Evolutionary conservation across 2,113 vertebrate species (phyloP).

Genomic region (Arizona elegans): DNA sequence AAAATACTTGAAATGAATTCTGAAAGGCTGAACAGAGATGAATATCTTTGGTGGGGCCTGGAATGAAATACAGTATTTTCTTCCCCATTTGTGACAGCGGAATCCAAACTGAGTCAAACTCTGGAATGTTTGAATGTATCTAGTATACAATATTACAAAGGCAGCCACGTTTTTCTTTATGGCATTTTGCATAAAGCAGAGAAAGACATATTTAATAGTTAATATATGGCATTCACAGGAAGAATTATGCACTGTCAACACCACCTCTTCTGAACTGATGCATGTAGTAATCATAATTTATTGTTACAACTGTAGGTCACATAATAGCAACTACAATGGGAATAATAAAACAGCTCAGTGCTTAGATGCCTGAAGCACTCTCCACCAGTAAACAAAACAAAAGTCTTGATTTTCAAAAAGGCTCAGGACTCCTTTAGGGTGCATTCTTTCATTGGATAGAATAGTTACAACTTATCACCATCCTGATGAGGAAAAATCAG

Average conservation of each 20-base stretch:
- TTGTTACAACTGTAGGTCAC: not conserved
- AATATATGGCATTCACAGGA: not conserved
- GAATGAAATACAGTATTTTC: not conserved
- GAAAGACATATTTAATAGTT: not conserved
- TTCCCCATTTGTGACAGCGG: not conserved
- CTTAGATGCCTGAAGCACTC: constrained; percentile 17
- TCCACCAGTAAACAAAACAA: constrained; percentile 5
- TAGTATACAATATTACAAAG: not conserved
- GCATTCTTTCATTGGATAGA: not conserved
- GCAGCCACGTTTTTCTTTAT: not conserved
- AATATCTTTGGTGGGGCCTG: not conserved
- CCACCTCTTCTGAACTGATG: not conserved
- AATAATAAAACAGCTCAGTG: constrained; percentile 30
- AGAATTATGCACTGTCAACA: constrained; percentile 9
- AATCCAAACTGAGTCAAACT: not conserved
- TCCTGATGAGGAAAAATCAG: not conserved
- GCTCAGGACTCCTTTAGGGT: constrained; percentile 20
- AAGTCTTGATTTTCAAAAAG: constrained; percentile 34
- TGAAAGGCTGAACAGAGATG: not conserved
- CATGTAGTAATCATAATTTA: not conserved
- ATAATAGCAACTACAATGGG: not conserved
- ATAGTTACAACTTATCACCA: not conserved
- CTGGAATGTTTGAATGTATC: not conserved
- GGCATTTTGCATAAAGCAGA: not conserved
- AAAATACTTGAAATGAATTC: not conserved